phyloP scores from a whole-genome alignment of 2,113 vertebrate species.

The chimpanzee (Pan troglodytes) region NHGRI_mPanTro3-v2.1_pri NC_072414.2:68668501-68669000 shows the following conservation, averaged over 20 bases:
- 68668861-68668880: not conserved
- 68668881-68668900: not conserved
- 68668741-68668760: not conserved
- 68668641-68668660: not conserved
- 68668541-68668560: not conserved
- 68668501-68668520: not conserved
- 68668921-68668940: not conserved
- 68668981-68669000: constrained; percentile 96
- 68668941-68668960: not conserved
- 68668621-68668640: not conserved
- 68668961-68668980: constrained; percentile 89
- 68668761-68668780: not conserved
- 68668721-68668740: not conserved
- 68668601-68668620: not conserved
- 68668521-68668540: not conserved
- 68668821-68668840: not conserved
- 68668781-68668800: not conserved
- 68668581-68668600: not conserved
- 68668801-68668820: not conserved
- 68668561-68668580: not conserved
- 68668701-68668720: not conserved
- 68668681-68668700: not conserved
- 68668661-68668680: not conserved
- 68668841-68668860: not conserved
- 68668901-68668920: not conserved